Evolutionary conservation across 2,888 invertebrate species (phyloP), one percentile per base, ranked within the genome.

Genomic region (Leptinotarsa peninsularis): DNA sequence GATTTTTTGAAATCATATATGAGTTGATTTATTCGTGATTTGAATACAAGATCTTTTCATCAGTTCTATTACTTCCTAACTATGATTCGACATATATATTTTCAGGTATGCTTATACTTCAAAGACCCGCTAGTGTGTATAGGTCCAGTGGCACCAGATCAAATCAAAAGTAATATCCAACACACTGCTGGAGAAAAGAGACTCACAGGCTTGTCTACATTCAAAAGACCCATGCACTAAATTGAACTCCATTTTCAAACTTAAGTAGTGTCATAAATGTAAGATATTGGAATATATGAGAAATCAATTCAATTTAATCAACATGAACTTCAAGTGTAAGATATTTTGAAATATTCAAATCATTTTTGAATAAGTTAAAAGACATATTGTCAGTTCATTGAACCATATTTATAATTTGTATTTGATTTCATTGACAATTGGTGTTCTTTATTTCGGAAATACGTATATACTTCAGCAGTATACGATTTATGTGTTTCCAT

Each of bases 121-220:
- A 95, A 95, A 86, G 96, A 96, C 85, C 94, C 96, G 0, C 90
- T 96, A 67, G 94, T 95, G 23, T 96, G 96, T 90, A 94, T 96
- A 84, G 96, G 95, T 0, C 94, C 94, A 0, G 95, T 96, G 0
- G 95, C 95, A 10, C 92, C 93, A 2, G 95, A 95, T 84, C 94
- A 94, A 86, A 91, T 95, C 73, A 92, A 92, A 81, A 90, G 89
- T 72, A 86, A 90, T 74, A 92, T 95, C 0, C 93, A 95, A 84
- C 94, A 95, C 86, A 95, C 95, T 4, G 94, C 94, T 69, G 95
- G 95, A 2, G 95, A 95, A 84, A 95, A 95, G 85, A 91, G 95
- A 81, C 92, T 95, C 78, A 94, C 94, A 15, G 90, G 91, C 15
- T 78, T 86, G 72, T 78, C 83, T 58, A 82, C 78, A 60, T 93